Evolutionary conservation across 2,888 invertebrate genomes (phyloP), one percentile per base, ranked within the genome.

Genomic region (Macrosiphum euphorbiae): DNA sequence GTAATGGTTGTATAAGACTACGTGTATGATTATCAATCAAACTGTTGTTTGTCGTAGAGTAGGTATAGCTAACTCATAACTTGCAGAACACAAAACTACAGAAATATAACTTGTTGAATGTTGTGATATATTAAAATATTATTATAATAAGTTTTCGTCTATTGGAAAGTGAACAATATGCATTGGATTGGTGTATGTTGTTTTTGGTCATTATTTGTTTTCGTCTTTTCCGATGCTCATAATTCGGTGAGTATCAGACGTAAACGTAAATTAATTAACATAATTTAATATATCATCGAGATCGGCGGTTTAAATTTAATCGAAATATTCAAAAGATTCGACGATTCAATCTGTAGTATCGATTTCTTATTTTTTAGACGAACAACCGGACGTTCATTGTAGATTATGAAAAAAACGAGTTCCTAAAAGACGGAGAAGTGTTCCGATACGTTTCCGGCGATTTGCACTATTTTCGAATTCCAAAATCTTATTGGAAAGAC

Each of bases 381-480:
- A 78, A 78, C 16, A 35, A 78, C 0, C 16, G 78, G 35, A 78
- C 78, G 8, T 97, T 97, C 95, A 95, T 95, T 11, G 96, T 97
- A 16, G 97, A 97, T 95, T 97, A 96, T 95, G 96, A 96, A 8
- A 96, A 96, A 61, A 96, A 97, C 95, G 96, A 96, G 91, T 98
- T 98, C 95, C 95, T 98, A 90, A 96, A 98, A 95, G 97, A 98
- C 96, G 98, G 98, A 0, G 95, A 96, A 95, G 97, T 97, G 0
- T 97, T 98, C 95, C 97, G 96, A 67, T 98, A 97, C 95, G 96
- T 98, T 94, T 97, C 98, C 28, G 98, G 98, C 0, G 97, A 98
- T 41, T 96, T 99, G 95, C 98, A 99, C 96, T 99, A 98, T 96
- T 99, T 98, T 96, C 97, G 98, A 10, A 96, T 98, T 0, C 98